phyloP scores from a whole-genome alignment of 2,113 vertebrate species.

The Xiphorhynchus elegans region DNA sequence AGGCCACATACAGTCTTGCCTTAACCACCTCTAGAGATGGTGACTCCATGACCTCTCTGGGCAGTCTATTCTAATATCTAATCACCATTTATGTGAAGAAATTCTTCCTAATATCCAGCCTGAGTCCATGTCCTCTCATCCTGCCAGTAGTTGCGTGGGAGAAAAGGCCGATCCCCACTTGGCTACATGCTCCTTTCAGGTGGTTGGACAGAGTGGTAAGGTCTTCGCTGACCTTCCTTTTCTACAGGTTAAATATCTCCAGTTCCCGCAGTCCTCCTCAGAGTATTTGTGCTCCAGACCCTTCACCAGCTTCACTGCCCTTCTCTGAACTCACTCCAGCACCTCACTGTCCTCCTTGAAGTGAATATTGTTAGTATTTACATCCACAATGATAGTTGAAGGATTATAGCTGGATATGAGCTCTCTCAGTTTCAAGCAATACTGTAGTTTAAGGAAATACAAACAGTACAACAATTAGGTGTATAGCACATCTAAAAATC shows the following conservation, averaged over 20 bases:
- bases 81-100: background rate
- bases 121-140: background rate
- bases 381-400: background rate
- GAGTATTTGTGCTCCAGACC: background rate
- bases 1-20: background rate
- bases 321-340: background rate
- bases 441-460: background rate
- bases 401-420: background rate
- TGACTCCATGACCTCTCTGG: background rate
- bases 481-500: background rate
- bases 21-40: background rate
- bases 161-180: background rate
- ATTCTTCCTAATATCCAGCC: background rate
- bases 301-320: background rate
- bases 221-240: background rate
- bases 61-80: background rate
- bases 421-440: background rate
- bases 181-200: accelerated
- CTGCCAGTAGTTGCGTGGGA: accelerated
- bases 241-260: background rate
- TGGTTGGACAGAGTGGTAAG: accelerated
- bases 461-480: background rate
- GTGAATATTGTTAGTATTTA: background rate
- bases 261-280: background rate
- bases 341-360: background rate